Base-by-base conservation (phyloP, 1,140 invertebrate genomes). In the Bombus vancouverensis region DNA sequence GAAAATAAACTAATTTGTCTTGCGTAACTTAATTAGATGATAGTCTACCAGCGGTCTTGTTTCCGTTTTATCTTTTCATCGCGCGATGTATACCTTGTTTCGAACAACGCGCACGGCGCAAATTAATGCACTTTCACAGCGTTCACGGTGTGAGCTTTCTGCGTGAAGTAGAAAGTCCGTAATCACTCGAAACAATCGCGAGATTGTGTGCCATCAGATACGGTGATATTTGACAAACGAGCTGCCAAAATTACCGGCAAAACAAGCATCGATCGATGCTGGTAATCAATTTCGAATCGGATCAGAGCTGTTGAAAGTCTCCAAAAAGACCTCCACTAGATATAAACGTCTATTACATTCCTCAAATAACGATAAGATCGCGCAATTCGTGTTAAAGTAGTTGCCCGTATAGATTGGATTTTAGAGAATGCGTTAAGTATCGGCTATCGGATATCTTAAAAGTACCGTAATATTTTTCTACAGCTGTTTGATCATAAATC, bases 71-170 rank as follows among this genome's bases (percentile, higher is more conserved):
- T 80, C 77, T 72, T 47, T 65, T 37, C 22, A 80, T 85, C 77
- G 77, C 76, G 53, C 28, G 2, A 25, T 47, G 34, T 65, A 78
- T 47, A 68, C 37, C 28, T 28, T 32, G 59, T 18, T 32, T 44
- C 32, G 57, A 71, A 8, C 13, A 34, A 78, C 77, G 71, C 71
- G 66, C 65, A 28, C 22, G 18, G 83, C 79, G 76, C 66, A 70
- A 87, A 88, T 86, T 86, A 86, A 90, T 92, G 81, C 85, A 89
- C 85, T 92, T 92, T 92, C 83, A 92, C 87, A 62, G 66, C 78
- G 75, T 57, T 53, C 59, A 13, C 34, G 59, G 53, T 34, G 70
- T 37, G 78, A 89, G 76, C 72, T 89, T 86, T 88, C 76, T 72
- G 85, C 88, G 71, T 18, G 73, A 42, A 87, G 85, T 91, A 92